Percentiles rank a stretch among this genome's conserved stretches.
These are phyloP conservation scores for Pteruthius melanotis DNA, from an alignment of 2,113 vertebrate genomes.

Conservation along the genomic window DNA sequence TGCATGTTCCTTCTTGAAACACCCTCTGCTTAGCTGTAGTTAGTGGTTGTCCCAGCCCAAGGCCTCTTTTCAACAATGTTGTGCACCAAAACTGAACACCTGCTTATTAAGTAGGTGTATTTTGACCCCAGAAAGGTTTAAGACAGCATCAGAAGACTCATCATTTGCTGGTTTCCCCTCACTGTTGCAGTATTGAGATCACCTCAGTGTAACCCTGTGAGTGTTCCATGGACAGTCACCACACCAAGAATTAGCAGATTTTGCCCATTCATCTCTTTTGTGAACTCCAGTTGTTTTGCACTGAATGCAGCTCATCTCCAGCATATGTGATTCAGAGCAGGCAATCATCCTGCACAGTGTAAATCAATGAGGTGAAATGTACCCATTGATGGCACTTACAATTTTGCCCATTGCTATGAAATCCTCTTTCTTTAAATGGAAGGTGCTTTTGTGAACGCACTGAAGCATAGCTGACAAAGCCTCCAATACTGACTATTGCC, in stretches of 20 bases:
- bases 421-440: constrained; percentile 43
- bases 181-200: neutral
- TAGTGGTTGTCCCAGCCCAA: neutral
- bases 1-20: neutral
- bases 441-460: constrained; percentile 40
- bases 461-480: constrained; percentile 53
- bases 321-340: constrained; percentile 26
- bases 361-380: constrained; percentile 61
- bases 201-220: neutral
- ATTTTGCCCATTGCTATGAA: constrained; percentile 51
- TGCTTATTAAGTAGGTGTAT: neutral
- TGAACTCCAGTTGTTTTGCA: neutral
- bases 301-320: neutral
- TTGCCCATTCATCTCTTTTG: neutral
- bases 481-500: neutral
- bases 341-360: constrained; percentile 3
- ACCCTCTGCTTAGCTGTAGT: neutral
- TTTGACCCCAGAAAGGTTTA: neutral
- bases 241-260: neutral
- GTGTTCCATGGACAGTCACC: fast-evolving
- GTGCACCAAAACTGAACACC: neutral
- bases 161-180: neutral
- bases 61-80: neutral
- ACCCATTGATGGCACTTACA: constrained; percentile 55
- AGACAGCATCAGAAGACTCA: neutral